phyloP scores from a whole-genome alignment of 2,888 invertebrate species.

The Parnassius smintheus region DNA sequence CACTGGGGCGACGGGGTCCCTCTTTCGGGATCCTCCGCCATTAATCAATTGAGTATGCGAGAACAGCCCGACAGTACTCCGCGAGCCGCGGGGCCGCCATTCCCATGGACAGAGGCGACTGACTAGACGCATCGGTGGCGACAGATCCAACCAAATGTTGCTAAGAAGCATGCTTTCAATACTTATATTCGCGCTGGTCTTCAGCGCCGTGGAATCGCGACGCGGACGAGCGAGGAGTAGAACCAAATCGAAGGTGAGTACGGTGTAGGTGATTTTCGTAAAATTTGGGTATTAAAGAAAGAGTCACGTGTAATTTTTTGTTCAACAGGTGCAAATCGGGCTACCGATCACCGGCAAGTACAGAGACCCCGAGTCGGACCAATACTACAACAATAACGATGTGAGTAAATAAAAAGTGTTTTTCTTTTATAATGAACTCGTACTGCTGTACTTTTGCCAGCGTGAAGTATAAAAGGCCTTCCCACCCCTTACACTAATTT shows the following conservation, averaged over 20 bases:
- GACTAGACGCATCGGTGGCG: conserved; percentile 16
- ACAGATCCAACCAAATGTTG: conserved; percentile 45
- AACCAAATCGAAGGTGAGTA: conserved; percentile 86
- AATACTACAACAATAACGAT: conserved; percentile 94
- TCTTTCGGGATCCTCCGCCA: conserved; percentile 59
- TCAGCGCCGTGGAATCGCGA: conserved; percentile 74
- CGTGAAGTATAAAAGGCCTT: no score
- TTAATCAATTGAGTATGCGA: conserved; percentile 74
- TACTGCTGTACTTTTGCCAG: not conserved
- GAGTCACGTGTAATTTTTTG: not conserved
- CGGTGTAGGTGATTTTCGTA: not conserved
- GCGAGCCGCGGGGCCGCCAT: conserved; percentile 7
- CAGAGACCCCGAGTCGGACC: conserved; percentile 93
- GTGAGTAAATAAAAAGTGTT: conserved; percentile 74
- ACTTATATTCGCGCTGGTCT: conserved; percentile 42
- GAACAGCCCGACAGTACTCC: conserved; percentile 36
- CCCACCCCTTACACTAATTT: no score
- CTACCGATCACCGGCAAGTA: conserved; percentile 94
- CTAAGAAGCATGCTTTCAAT: conserved; percentile 38
- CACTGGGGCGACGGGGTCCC: conserved; percentile 68
- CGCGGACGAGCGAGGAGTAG: conserved; percentile 87
- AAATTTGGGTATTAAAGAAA: not conserved
- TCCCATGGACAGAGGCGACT: conserved; percentile 21
- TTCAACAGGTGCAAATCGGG: conserved; percentile 88
- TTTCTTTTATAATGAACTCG: no score